Base-by-base conservation (phyloP, 2,113 vertebrate species). In the Telmatochromis sp. region DNA sequence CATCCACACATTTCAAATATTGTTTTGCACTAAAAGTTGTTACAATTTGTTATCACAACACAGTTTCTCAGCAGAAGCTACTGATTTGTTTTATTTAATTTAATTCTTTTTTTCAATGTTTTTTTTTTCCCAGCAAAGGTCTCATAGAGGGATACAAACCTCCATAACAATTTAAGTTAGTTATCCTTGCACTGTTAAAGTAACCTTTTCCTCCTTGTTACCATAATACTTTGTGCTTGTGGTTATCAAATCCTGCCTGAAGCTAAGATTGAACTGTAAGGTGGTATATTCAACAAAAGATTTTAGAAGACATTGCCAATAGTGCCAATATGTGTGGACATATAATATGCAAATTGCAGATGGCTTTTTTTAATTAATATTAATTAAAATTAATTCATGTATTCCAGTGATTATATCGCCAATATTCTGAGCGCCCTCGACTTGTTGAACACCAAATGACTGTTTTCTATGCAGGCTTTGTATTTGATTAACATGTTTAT, bases 401-500 rank as follows among this genome's bases (percentile, higher is more conserved):
- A 35, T 80, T 87, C 73, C 11, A 13, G 86, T 94, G 91, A 94
- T 94, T 95, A 89, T 89, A 94, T 93, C 63, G 3, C 55, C 86
- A 89, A 84, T 91, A 91, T 91, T 94, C 90, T 58, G 70, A 89
- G 85, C 53, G 26, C 87, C 79, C 15, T 82, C 54, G 51, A 89
- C 81, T 90, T 79, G 90, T 83, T n/a, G 1, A 81, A 85, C 53
- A 89, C 82, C 92, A 96, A 95, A 94, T 94, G 54, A 90, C 90
- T 94, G 90, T 94, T 95, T 95, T 94, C 90, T 87, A 91, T 94
- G 90, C 92, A 86, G 84, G 86, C 93, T 89, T 87, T 91, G 90
- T 89, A 84, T 95, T 95, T 94, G 94, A 96, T 96, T 95, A 95
- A 95, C 93, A 92, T 89, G 88, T 95, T 95, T 94, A 96, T 96